These are phyloP conservation scores for Engraulis encrasicolus DNA, from an alignment of 2,113 vertebrate genomes.

Conservation along the genomic window DNA sequence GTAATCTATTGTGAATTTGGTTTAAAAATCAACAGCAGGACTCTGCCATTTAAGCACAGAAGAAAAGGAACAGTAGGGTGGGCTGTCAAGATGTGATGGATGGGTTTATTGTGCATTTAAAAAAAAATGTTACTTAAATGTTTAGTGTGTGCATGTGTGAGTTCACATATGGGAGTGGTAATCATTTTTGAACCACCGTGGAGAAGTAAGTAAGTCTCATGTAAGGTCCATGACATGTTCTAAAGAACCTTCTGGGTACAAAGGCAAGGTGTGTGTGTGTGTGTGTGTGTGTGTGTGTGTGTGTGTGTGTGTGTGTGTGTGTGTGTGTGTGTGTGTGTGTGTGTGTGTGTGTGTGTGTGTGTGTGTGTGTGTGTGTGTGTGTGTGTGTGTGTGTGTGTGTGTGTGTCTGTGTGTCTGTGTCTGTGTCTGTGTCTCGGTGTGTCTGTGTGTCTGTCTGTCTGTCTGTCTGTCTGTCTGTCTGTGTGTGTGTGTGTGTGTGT, in stretches of 20 bases:
- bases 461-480: neutral
- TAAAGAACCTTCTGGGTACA: slow-evolving; percentile 15
- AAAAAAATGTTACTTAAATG: too few species aligned
- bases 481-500: too few species aligned
- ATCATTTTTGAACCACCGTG: neutral
- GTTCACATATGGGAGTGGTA: neutral
- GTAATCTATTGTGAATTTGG: neutral
- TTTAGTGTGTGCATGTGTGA: neutral
- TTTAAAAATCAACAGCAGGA: neutral
- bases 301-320: neutral
- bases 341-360: neutral
- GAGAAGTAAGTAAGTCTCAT: neutral
- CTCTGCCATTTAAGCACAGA: neutral
- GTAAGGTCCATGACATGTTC: neutral
- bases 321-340: neutral
- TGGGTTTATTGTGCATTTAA: neutral
- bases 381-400: too few species aligned
- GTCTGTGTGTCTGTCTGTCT: neutral
- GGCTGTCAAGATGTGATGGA: neutral
- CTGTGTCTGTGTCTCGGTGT: neutral
- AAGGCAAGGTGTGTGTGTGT: neutral
- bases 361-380: neutral
- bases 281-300: neutral
- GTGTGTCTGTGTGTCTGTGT: neutral
- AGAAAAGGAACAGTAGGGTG: neutral